These are phyloP conservation scores for Eufriesea mexicana DNA, from an alignment of 1,140 invertebrate genomes.

Conservation along the genomic window DNA sequence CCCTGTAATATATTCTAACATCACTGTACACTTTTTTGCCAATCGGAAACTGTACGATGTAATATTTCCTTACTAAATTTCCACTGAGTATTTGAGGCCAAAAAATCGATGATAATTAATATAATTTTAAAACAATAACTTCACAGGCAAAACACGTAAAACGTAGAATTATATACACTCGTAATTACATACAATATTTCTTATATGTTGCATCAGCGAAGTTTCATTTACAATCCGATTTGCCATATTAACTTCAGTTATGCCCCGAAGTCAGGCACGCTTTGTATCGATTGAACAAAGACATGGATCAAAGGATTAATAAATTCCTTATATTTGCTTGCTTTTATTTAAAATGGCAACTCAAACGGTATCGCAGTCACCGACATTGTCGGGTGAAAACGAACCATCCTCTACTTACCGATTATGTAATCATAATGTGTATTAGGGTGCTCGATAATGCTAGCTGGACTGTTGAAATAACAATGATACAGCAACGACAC, in stretches of 20 bases:
- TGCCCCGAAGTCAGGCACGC: neutral
- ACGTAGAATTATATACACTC: neutral
- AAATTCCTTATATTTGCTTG: neutral
- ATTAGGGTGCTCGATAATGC: slow-evolving; percentile 72
- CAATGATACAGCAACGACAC: slow-evolving; percentile 74
- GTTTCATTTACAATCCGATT: slow-evolving; percentile 43
- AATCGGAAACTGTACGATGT: no score
- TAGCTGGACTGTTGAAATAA: slow-evolving; percentile 70
- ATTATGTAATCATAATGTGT: slow-evolving; percentile 78
- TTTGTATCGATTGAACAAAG: neutral
- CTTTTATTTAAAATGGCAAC: no score
- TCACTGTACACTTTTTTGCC: no score
- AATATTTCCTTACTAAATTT: no score
- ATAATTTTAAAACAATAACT: neutral
- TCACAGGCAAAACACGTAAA: neutral
- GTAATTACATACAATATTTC: neutral
- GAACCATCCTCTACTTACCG: slow-evolving; percentile 67
- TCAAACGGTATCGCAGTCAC: neutral
- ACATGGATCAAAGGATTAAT: neutral
- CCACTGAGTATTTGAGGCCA: no score
- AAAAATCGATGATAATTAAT: neutral
- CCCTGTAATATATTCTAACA: no score
- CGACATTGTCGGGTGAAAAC: neutral
- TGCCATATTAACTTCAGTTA: neutral
- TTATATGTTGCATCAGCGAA: neutral